These are phyloP conservation scores for Synanthedon andrenaeformis DNA, from an alignment of 2,888 invertebrate species.

Conservation along the genomic window DNA sequence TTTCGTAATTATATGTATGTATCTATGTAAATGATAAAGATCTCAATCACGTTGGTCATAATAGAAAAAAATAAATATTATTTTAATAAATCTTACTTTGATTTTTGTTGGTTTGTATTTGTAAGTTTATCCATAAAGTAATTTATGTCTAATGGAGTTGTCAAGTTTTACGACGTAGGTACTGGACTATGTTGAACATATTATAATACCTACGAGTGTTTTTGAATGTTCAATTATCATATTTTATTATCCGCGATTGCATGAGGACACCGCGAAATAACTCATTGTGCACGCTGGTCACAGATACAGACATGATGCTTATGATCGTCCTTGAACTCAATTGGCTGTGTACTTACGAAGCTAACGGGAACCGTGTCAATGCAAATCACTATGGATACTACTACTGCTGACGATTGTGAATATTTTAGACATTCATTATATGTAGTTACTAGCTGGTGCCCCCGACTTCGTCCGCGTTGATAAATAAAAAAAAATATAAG, in stretches of 20 bases:
- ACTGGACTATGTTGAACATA: no score
- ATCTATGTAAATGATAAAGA: no score
- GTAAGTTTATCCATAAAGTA: slow-evolving; percentile 13
- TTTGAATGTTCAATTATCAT: slow-evolving; percentile 58
- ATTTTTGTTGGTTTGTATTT: neutral
- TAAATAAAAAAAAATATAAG: no score
- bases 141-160: slow-evolving; percentile 7
- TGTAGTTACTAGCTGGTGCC: no score
- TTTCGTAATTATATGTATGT: no score
- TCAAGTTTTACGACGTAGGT: no score
- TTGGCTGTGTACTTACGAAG: slow-evolving; percentile 58
- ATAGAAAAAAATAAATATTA: neutral
- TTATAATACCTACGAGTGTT: slow-evolving; percentile 13
- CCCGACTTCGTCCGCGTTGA: no score
- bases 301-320: slow-evolving; percentile 56
- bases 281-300: slow-evolving; percentile 67
- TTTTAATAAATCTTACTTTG: neutral
- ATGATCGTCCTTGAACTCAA: slow-evolving; percentile 66
- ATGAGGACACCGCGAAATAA: slow-evolving; percentile 53
- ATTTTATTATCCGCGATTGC: slow-evolving; percentile 55
- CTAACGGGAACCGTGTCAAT: slow-evolving; percentile 65
- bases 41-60: no score
- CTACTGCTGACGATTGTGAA: slow-evolving; percentile 3
- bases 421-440: no score
- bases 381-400: slow-evolving; percentile 49